phyloP scores from a whole-genome alignment of 2,113 vertebrate genomes.

The Myocastor coypus region DNA sequence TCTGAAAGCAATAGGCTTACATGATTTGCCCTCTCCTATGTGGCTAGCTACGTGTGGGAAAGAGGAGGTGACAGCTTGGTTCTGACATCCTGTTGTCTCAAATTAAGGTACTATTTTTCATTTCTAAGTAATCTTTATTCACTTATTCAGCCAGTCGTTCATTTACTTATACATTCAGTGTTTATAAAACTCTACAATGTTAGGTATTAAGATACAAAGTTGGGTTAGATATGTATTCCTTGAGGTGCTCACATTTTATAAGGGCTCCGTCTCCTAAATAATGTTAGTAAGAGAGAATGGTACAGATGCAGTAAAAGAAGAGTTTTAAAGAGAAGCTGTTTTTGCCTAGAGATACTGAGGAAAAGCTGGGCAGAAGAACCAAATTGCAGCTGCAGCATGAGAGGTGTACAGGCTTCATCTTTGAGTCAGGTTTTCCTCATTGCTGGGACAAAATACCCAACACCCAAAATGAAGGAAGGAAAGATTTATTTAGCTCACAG shows the following conservation, averaged over 20 bases:
- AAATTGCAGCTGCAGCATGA: not conserved
- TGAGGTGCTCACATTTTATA: not conserved
- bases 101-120: constrained; percentile 45
- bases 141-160: not conserved
- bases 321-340: not conserved
- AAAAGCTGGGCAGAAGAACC: not conserved
- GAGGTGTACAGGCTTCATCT: not conserved
- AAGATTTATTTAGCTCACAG: no score
- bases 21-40: not conserved
- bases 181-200: not conserved
- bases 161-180: not conserved
- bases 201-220: not conserved
- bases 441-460: no score
- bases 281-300: not conserved
- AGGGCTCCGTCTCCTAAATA: not conserved
- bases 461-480: no score
- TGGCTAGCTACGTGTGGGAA: not conserved
- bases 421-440: no score
- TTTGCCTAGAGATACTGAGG: not conserved
- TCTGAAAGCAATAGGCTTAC: not conserved
- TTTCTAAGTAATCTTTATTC: not conserved
- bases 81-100: not conserved
- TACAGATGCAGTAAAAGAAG: not conserved
- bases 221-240: not conserved
- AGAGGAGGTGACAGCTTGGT: not conserved